Base-by-base conservation (phyloP, 2,113 vertebrate genomes). In the Willisornis vidua region DNA sequence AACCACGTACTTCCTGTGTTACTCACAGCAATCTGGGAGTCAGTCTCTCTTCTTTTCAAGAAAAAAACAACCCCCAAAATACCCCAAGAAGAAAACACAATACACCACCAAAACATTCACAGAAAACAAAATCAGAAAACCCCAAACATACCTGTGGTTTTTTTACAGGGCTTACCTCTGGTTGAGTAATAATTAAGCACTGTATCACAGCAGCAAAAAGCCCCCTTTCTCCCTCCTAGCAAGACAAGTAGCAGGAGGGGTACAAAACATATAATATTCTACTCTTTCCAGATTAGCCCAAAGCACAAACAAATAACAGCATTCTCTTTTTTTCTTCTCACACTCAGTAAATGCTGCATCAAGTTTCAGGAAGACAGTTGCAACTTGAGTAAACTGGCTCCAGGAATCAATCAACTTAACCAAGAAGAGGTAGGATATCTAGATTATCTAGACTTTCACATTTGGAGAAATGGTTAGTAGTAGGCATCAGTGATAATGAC, bases 241-340 rank as follows among this genome's bases (percentile, higher is more conserved):
- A 76, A 82, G 61, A 59, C 63, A 49, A 89, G 73, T 33, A 67
- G 75, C 46, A 96, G 84, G 86, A 37, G 51, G 25, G 26, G 92
- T 52, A 93, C 67, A 88, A 87, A 92, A 88, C 29, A 68, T 51
- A 54, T 51, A 82, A 91, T 92, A 94, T 90, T 88, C 55, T 58
- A 23, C 22, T 35, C 66, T 72, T 75, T 57, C 51, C 84, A 63
- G 37, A 94, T 86, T 79, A 93, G 91, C 89, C 89, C 75, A 94
- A 74, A 94, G 91, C 90, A 94, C 87, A 90, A 94, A 91, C 84
- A 87, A 72, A 48, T 52, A 37, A 45, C 43, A 74, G 63, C 46
- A 93, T 95, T 96, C 89, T 77, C 94, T 97, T 97, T 97, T 91
- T 91, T 95, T 97, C 87, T 81, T 96, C 84, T 70, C 45, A 90